Evolutionary conservation across 2,888 invertebrate genomes (phyloP).

Genomic region (Dysmachus trigonus): DNA sequence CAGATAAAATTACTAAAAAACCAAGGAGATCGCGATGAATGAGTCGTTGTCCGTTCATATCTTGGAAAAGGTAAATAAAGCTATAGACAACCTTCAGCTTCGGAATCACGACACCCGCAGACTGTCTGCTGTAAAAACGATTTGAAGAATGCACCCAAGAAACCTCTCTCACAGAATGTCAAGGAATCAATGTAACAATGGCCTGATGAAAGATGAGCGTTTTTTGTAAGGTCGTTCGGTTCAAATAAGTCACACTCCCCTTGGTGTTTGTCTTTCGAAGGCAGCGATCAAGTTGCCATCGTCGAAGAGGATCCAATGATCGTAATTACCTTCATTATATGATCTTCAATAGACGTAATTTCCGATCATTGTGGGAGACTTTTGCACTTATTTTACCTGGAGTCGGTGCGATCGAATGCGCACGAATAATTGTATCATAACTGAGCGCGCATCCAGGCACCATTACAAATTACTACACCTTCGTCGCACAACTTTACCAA

Average conservation of each 20-base stretch:
- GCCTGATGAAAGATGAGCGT: not conserved
- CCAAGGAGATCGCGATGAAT: not conserved
- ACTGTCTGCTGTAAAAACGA: not conserved
- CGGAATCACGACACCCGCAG: not conserved
- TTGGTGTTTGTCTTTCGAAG: not conserved
- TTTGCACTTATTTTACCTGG: slow-evolving; percentile 25
- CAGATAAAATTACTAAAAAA: not conserved
- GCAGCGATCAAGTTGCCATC: slow-evolving; percentile 27
- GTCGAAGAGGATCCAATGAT: slow-evolving; percentile 9
- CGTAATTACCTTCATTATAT: slow-evolving; percentile 41
- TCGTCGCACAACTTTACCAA: not conserved
- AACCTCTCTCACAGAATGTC: slow-evolving; percentile 30
- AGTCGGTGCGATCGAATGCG: not conserved
- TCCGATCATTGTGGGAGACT: slow-evolving; percentile 37
- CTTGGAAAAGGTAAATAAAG: not conserved
- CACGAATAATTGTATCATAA: not conserved
- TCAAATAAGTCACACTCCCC: slow-evolving; percentile 5
- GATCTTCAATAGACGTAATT: slow-evolving; percentile 40
- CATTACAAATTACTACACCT: not conserved
- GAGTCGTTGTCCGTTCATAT: not conserved
- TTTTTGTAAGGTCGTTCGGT: slow-evolving; percentile 29
- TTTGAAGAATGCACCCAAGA: not conserved
- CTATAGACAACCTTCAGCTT: not conserved
- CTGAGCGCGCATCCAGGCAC: not conserved
- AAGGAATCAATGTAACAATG: slow-evolving; percentile 27